Percentiles rank a stretch among this genome's conserved stretches.
Conservation (phyloP, 2,888 invertebrate species). For the Gibbula magus region DNA sequence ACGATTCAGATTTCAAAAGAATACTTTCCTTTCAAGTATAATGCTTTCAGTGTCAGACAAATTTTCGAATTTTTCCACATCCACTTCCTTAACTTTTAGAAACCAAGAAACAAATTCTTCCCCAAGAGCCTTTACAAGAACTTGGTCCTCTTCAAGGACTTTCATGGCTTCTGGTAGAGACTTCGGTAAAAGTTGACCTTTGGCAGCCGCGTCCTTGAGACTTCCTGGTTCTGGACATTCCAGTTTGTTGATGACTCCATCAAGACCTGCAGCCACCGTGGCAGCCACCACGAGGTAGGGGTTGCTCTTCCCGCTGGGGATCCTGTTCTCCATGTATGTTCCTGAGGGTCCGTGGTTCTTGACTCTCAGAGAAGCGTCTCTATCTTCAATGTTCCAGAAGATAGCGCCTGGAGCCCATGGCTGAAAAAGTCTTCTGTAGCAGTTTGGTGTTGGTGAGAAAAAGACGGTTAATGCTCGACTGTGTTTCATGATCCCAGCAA, state of each 20-base stretch:
- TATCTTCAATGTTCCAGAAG: slow-evolving; percentile 38
- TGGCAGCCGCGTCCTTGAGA: neutral
- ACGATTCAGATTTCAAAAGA: too few species aligned
- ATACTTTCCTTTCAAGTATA: too few species aligned
- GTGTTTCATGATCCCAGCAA: slow-evolving; percentile 39
- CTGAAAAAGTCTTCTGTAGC: slow-evolving; percentile 32
- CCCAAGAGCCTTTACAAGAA: slow-evolving; percentile 5
- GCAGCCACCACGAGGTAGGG: slow-evolving; percentile 40
- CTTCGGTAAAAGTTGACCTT: slow-evolving; percentile 26
- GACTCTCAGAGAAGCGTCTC: slow-evolving; percentile 26
- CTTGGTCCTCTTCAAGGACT: slow-evolving; percentile 19
- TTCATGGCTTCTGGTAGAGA: slow-evolving; percentile 19
- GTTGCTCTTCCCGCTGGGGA: slow-evolving; percentile 37
- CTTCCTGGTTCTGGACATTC: slow-evolving; percentile 31
- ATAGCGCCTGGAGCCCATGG: slow-evolving; percentile 27
- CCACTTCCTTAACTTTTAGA: slow-evolving; percentile 1
- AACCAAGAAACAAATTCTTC: slow-evolving; percentile 22
- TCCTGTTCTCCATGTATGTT: slow-evolving; percentile 40
- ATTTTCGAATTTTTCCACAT: neutral
- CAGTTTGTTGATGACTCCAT: slow-evolving; percentile 36
- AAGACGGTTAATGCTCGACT: slow-evolving; percentile 37
- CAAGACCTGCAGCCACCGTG: slow-evolving; percentile 41
- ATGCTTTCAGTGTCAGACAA: too few species aligned
- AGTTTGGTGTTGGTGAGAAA: slow-evolving; percentile 41
- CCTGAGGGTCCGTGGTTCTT: slow-evolving; percentile 26